Evolutionary conservation across 1,140 invertebrate genomes (phyloP), one percentile per base, ranked within the genome.

Genomic region (Scylla paramamosain): DNA sequence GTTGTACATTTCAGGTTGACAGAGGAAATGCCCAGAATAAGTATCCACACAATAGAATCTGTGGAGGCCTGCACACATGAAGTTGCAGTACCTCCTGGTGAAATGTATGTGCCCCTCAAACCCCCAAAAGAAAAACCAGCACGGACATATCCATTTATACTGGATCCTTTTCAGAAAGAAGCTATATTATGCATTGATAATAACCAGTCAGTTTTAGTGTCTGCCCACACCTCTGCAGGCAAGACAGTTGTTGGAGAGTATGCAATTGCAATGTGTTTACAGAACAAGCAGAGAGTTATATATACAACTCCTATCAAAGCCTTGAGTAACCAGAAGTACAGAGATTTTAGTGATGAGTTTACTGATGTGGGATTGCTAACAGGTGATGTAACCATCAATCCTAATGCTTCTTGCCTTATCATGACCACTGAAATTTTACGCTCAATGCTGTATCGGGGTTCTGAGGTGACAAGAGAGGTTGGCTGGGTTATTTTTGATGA

Each of bases 361-460:
- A 98, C 98, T 97, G 99, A 99, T 97, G 99, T 99, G 45, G 99
- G 99, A 91, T 97, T 99, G 12, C 98, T 99, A 96, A 99, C 99
- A 93, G 99, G 99, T 83, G 99, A 99, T 97, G 99, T 99, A 6
- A 99, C 99, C 6, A 99, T 99, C 67, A 99, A 99, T 97, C 99
- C 99, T 29, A 98, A 98, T 52, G 99, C 99, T 25, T 99, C 99
- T 96, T 99, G 99, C 97, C 97, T 99, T 46, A 99, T 99, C 95
- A 99, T 99, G 99, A 99, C 99, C 3, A 99, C 99, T 48, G 99
- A 99, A 98, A 99, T 99, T 98, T 97, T 99, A 92, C 97, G 99
- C 96, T 99, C 99, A 96, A 99, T 99, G 99, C 97, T 99, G 31
- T 99, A 99, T 96, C 97, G 99, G 97, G 99, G 99, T 93, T 99